Evolutionary conservation across 2,888 invertebrate species (phyloP).

Genomic region (Iphiclides podalirius): DNA sequence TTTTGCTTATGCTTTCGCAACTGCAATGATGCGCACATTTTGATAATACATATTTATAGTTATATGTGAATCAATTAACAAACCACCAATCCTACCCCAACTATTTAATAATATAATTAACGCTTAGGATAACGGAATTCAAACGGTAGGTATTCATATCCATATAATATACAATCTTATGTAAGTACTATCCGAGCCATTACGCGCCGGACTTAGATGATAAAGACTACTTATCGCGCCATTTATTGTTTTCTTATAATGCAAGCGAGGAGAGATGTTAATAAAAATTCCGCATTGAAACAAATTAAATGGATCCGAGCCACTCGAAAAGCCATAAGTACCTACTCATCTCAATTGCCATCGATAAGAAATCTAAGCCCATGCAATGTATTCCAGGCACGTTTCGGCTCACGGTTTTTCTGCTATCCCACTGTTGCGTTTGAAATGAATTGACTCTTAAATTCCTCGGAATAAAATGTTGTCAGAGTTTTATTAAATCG

Average conservation of each 20-base stretch:
- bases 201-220: too few species aligned
- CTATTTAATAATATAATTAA: slow-evolving; percentile 12
- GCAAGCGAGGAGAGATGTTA: slow-evolving; percentile 74
- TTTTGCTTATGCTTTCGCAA: too few species aligned
- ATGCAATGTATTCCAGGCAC: slow-evolving; percentile 76
- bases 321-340: slow-evolving; percentile 80
- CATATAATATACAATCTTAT: slow-evolving; percentile 6
- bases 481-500: slow-evolving; percentile 80
- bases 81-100: slow-evolving; percentile 17
- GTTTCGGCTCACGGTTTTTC: slow-evolving; percentile 77
- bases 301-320: slow-evolving; percentile 80
- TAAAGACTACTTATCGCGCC: slow-evolving; percentile 52
- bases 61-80: slow-evolving; percentile 3
- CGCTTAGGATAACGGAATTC: slow-evolving; percentile 16
- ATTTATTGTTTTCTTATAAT: slow-evolving; percentile 51
- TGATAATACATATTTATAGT: too few species aligned
- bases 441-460: slow-evolving; percentile 79
- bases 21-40: too few species aligned
- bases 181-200: slow-evolving; percentile 17
- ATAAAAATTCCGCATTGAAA: slow-evolving; percentile 79
- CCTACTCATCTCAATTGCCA: slow-evolving; percentile 77
- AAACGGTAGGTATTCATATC: not conserved
- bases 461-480: slow-evolving; percentile 78
- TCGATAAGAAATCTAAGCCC: slow-evolving; percentile 80
- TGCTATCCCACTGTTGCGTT: slow-evolving; percentile 73